phyloP scores from a whole-genome alignment of 1,140 invertebrate species.

The Pogonus chalceus region DNA sequence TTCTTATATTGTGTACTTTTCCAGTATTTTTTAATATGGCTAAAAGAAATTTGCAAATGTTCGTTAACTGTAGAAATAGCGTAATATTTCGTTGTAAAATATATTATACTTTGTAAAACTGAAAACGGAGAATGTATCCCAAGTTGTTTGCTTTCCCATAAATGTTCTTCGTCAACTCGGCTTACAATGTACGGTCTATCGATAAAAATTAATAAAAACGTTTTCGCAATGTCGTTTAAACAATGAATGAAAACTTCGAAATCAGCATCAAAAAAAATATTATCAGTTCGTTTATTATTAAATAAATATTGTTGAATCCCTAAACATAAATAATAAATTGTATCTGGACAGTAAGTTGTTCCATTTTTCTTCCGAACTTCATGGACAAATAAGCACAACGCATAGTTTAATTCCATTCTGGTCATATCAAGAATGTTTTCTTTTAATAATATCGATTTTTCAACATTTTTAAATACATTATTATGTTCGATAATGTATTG shows the following conservation, averaged over 20 bases:
- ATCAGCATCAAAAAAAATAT: too few species aligned
- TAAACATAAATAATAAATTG: conserved; percentile 80
- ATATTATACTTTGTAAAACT: too few species aligned
- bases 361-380: conserved; percentile 80
- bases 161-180: conserved; percentile 76
- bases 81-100: too few species aligned
- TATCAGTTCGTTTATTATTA: not conserved
- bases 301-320: conserved; percentile 49
- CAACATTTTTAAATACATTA: too few species aligned
- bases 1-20: too few species aligned
- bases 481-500: too few species aligned
- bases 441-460: conserved; percentile 67
- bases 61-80: too few species aligned
- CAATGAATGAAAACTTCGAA: too few species aligned
- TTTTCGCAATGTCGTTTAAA: too few species aligned
- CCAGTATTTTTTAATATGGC: too few species aligned
- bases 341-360: conserved; percentile 77
- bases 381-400: conserved; percentile 75
- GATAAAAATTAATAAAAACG: too few species aligned
- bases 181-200: conserved; percentile 71
- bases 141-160: conserved; percentile 83
- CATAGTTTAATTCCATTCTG: conserved; percentile 75
- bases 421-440: conserved; percentile 73
- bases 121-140: conserved; percentile 87
- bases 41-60: too few species aligned